These are phyloP conservation scores for Mungos mungo DNA, from an alignment of 2,113 vertebrate species.

Conservation along the genomic window DNA sequence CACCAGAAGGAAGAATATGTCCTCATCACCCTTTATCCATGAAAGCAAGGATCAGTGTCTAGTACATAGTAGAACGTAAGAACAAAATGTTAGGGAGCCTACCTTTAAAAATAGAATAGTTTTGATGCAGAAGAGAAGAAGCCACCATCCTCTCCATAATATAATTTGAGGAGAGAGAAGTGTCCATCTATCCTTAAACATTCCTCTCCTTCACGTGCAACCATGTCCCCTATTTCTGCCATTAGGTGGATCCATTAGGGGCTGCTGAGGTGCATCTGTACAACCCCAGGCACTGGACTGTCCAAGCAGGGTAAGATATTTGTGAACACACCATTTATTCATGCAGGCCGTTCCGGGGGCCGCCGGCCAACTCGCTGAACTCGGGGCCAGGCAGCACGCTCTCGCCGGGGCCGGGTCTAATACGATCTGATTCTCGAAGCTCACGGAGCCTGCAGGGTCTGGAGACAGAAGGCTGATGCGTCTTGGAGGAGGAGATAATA, in stretches of 20 bases:
- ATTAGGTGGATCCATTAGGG: neutral
- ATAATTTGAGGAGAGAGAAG: neutral
- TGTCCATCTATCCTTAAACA: neutral
- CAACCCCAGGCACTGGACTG: neutral
- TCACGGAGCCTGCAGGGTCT: neutral
- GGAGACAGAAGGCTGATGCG: neutral
- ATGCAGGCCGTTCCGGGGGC: too few relatives aligned
- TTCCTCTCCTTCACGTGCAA: neutral
- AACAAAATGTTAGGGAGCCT: neutral
- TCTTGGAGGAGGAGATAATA: neutral
- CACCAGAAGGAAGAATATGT: neutral
- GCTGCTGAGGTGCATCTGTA: neutral
- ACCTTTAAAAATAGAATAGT: neutral
- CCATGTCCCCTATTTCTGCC: neutral
- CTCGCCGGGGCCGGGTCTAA: neutral
- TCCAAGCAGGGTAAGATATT: neutral
- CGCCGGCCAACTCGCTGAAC: neutral
- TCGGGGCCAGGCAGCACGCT: accelerated
- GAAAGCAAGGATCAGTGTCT: neutral
- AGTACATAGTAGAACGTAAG: neutral
- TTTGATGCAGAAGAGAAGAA: neutral
- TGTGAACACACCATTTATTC: neutral
- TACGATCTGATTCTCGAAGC: neutral
- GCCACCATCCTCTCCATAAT: neutral
- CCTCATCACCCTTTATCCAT: neutral